Evolutionary conservation across 2,888 invertebrate genomes (phyloP).

Genomic region (Mesorhabditis spiculigera): DNA sequence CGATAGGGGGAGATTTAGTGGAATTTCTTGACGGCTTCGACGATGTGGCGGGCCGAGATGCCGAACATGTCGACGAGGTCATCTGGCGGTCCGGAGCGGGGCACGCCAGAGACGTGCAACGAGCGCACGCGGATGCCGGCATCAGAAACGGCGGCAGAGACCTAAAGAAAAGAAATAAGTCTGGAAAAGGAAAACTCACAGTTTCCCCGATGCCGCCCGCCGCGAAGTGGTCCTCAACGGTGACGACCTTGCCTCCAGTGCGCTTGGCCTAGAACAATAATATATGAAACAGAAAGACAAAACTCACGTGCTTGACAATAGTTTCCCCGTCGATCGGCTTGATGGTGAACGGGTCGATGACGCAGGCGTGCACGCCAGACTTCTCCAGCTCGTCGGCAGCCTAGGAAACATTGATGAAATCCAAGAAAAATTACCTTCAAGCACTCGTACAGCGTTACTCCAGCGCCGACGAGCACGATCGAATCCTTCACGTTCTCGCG

Average conservation of each 20-base stretch:
- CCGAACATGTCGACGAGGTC: conserved; percentile 84
- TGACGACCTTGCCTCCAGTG: conserved; percentile 69
- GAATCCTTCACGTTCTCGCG: conserved; percentile 68
- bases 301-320: conserved; percentile 70
- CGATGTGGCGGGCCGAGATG: conserved; percentile 78
- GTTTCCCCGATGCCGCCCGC: conserved; percentile 94
- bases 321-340: conserved; percentile 84
- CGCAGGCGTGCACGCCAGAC: conserved; percentile 70
- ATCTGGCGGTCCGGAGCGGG: conserved; percentile 85
- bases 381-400: conserved; percentile 64
- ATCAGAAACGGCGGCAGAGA: conserved; percentile 30
- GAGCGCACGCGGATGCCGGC: conserved; percentile 37
- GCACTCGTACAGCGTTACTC: conserved; percentile 88
- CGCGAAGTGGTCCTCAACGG: conserved; percentile 95
- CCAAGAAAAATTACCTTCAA: conserved; percentile 68
- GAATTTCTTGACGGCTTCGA: conserved; percentile 68
- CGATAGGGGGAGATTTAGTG: conserved; percentile 13
- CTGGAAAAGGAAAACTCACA: conserved; percentile 58
- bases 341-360: conserved; percentile 77
- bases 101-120: conserved; percentile 60
- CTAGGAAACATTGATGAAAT: background rate
- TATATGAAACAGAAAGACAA: background rate
- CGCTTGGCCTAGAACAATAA: conserved; percentile 16
- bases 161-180: background rate
- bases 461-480: conserved; percentile 84